Evolutionary conservation across 1,140 invertebrate genomes (phyloP), one percentile per base, ranked within the genome.

Genomic region (Globodera rostochiensis): DNA sequence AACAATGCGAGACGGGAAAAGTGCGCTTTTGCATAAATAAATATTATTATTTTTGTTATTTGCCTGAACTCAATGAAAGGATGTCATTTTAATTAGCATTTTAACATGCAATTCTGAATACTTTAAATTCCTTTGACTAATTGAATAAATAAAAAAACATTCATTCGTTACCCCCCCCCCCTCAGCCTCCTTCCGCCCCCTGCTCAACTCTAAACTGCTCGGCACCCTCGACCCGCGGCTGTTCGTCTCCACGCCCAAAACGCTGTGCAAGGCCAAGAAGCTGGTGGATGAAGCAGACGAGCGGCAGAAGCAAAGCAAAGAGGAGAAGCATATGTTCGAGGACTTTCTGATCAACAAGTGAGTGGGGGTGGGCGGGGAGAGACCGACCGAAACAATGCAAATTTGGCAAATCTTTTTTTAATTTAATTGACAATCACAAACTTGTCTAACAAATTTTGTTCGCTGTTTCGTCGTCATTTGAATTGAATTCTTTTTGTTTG

Each of bases 301-400:
- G 6, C 76, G 76, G 8, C 76, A 47, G 19, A 78, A 78, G 70
- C 25, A 53, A 2, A 45, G 5, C 57, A 78, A 78, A 47, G 76
- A 78, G 70, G 76, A 78, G 19, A 71, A 71, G 64, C 76, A 78
- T 9, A 78, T 78, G 76, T 78, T 78, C 70, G 76, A 78, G 50
- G 76, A 78, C 49, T 78, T 78, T 47, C 70, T 78, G 57, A 78
- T 78, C 49, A 78, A 78, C 25, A 78, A 78, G 76, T 69, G 66
- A 9, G 64, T 70, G 25, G 25, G 25, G 25, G 25, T n/a, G n/a
- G 57, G 7, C n/a, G n/a, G 15, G 69, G 13, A 21, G 21, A 25
- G 69, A 21, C 4, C n/a, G 57, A 60, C 57, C 57, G 57, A 60
- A 60, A 60, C 69, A 71, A 71, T 71, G 69, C 69, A 71, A 71